phyloP scores from a whole-genome alignment of 2,113 vertebrate genomes.

The human region DNA sequence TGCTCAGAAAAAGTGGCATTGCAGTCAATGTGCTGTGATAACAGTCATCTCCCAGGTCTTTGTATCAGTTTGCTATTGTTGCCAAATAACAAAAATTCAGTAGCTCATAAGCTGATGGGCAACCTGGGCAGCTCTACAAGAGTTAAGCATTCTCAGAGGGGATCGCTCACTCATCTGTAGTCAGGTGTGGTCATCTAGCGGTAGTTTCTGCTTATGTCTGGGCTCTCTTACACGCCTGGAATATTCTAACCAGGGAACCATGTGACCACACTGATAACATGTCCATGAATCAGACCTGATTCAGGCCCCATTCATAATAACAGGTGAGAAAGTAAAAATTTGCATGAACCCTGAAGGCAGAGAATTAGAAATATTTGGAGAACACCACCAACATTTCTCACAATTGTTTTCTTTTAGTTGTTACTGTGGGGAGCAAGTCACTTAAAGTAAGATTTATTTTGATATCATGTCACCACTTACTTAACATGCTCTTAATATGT shows the following conservation, averaged over 20 bases:
- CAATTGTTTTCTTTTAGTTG: background rate
- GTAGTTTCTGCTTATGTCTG: background rate
- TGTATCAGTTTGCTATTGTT: background rate
- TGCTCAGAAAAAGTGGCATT: background rate
- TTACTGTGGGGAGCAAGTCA: background rate
- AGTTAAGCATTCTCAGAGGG: background rate
- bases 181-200: background rate
- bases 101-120: background rate
- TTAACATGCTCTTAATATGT: background rate
- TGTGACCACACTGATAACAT: background rate
- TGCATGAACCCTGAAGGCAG: background rate
- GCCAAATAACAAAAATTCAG: background rate
- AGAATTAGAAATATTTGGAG: background rate
- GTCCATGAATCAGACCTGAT: background rate
- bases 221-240: accelerated
- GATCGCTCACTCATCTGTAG: background rate
- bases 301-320: background rate
- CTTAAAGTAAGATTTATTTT: background rate
- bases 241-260: background rate
- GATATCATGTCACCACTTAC: background rate
- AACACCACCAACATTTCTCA: background rate
- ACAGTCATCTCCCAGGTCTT: background rate
- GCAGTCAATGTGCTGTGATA: background rate
- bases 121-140: background rate
- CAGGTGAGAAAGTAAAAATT: background rate